A percentile compares a stretch with the other conserved stretches of the same genome.
phyloP scores from a whole-genome alignment of 2,113 vertebrate genomes.

The Lipophrys pholis region DNA sequence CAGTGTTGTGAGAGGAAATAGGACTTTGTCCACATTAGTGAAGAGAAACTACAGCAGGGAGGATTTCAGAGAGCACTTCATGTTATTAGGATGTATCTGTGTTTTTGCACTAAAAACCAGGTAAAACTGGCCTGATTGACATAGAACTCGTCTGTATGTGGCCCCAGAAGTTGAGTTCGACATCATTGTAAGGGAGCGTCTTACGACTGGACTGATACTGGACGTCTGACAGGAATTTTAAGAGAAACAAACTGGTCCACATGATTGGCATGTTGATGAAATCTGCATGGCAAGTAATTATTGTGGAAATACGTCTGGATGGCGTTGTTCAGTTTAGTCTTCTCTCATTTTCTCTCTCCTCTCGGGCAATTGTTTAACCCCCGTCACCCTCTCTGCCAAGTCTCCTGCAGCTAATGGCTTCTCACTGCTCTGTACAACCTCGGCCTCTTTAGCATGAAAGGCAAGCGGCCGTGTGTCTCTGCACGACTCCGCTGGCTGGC shows the following conservation, averaged over 20 bases:
- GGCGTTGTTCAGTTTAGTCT: conserved; percentile 43
- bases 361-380: conserved; percentile 63
- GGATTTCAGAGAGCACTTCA: no score
- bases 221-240: conserved; percentile 50
- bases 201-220: no score
- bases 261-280: conserved; percentile 63
- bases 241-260: conserved; percentile 28
- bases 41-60: no score
- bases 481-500: conserved; percentile 7
- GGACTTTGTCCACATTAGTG: no score
- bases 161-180: no score
- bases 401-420: conserved; percentile 50
- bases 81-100: no score
- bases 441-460: conserved; percentile 29
- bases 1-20: no score
- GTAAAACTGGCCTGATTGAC: no score
- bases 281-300: conserved; percentile 68
- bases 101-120: no score
- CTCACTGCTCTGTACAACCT: conserved; percentile 30
- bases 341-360: conserved; percentile 51
- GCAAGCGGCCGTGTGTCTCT: conserved; percentile 26
- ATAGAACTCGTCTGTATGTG: no score
- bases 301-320: conserved; percentile 32
- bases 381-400: conserved; percentile 25
- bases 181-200: no score